Evolutionary conservation across 2,113 vertebrate species (phyloP), one percentile per base, ranked within the genome.

Genomic region (Cercopithecus mona): DNA sequence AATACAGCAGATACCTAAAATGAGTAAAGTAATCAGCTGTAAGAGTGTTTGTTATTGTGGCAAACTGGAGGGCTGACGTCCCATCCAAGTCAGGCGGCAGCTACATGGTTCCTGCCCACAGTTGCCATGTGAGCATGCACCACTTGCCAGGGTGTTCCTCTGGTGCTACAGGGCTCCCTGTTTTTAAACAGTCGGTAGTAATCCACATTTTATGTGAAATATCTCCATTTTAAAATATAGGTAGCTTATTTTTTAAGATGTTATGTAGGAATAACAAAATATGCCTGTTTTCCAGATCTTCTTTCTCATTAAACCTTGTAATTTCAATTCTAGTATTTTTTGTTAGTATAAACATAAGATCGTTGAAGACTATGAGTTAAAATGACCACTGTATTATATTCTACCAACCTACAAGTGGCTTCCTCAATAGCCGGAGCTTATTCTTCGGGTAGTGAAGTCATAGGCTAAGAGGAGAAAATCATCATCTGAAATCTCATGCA

Each of bases 121-220:
- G 20, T 12, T n/a, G 68, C 45, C 23, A 45, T 57, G 5, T 0
- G 5, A 35, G 66, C 30, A n/a, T 2, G 1, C 2, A 30, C 6
- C 38, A 32, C 20, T 7, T 23, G 52, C 20, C n/a, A 55, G 32
- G 2, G 50, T 0, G 5, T 5, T 18, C 5, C 2, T 4, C 1
- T 2, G 43, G 4, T 10, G 55, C 23, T 16, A 6, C 27, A 6
- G 22, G 5, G 48, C 43, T 16, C 43, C 48, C 22, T 52, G 1
- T 35, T 79, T 45, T 66, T 79, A 55, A 95, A 35, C 35, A 45
- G 6, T 10, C 11, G 30, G 27, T 22, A 6, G 16, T 89, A 72
- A 84, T 35, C 3, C 11, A 27, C 11, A 6, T 57, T 75, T 43
- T 61, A 14, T 23, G 0, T 14, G 4, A 59, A 76, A 45, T 38